Evolutionary conservation across 2,797 vertebrate genomes (phyloP).

Genomic region (Sebastiscus albofasciatus): DNA sequence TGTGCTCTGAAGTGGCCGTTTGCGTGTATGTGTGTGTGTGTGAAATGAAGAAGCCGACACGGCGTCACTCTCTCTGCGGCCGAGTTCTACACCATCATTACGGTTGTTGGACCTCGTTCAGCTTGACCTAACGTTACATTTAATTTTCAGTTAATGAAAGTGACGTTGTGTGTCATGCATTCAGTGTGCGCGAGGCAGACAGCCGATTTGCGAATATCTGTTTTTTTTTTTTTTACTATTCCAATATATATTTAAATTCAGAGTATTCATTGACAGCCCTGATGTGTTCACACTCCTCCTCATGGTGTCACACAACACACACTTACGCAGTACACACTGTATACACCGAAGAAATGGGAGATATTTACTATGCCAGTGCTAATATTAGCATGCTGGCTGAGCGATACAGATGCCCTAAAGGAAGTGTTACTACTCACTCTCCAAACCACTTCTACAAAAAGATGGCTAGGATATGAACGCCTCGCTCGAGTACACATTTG

Average conservation of each 20-base stretch:
- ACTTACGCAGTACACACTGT: background rate
- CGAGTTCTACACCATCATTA: no score
- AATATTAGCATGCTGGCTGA: constrained; percentile 51
- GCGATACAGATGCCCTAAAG: constrained; percentile 59
- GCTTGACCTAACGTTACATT: no score
- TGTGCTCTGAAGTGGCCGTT: background rate
- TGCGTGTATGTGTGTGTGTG: background rate
- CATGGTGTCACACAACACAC: background rate
- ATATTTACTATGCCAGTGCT: constrained; percentile 38
- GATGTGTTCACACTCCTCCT: background rate
- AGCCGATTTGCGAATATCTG: no score
- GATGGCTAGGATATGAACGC: constrained; percentile 55
- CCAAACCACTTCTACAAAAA: constrained; percentile 50
- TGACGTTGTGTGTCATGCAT: no score
- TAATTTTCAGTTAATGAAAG: no score
- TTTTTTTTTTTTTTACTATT: background rate
- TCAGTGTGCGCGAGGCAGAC: no score
- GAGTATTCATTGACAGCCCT: background rate
- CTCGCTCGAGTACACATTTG: constrained; percentile 69
- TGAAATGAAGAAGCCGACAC: background rate
- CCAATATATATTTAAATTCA: background rate
- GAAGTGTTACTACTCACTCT: constrained; percentile 51
- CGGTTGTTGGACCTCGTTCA: no score
- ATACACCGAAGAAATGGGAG: background rate
- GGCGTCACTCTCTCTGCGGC: no score